A percentile compares a stretch with the other conserved stretches of the same genome.
Conservation (phyloP, 2,113 vertebrate species). For the Jaculus jaculus region DNA sequence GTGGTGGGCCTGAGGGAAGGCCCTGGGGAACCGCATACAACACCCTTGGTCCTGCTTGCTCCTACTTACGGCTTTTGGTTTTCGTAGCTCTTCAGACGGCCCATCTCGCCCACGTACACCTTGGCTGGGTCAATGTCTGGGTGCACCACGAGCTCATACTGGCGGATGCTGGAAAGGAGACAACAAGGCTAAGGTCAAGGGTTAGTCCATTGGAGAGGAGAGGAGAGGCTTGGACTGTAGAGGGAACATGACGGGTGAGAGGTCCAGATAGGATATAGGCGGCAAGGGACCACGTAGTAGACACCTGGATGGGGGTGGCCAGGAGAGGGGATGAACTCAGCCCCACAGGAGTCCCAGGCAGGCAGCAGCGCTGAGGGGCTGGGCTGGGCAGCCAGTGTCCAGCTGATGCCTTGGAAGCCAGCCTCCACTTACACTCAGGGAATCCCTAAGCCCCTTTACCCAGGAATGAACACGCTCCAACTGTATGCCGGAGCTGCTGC, state of each 20-base stretch:
- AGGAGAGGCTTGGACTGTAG: background rate
- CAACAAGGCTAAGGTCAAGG: background rate
- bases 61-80: conserved; percentile 96
- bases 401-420: background rate
- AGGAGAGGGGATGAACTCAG: background rate
- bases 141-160: conserved; percentile 95
- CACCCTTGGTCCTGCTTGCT: background rate
- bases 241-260: background rate
- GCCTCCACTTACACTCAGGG: no score
- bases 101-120: conserved; percentile 94
- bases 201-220: background rate
- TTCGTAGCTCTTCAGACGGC: conserved; percentile 96
- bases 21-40: fast-evolving
- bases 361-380: background rate
- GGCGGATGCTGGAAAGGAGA: conserved; percentile 90
- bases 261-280: fast-evolving
- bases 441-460: background rate
- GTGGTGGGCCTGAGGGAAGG: no score
- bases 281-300: background rate
- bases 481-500: background rate
- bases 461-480: background rate
- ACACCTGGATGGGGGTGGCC: fast-evolving
- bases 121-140: conserved; percentile 90
- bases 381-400: background rate
- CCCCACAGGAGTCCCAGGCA: background rate